Conservation (phyloP, 2,888 invertebrate genomes). For the Drosophila nigricruria region DNA sequence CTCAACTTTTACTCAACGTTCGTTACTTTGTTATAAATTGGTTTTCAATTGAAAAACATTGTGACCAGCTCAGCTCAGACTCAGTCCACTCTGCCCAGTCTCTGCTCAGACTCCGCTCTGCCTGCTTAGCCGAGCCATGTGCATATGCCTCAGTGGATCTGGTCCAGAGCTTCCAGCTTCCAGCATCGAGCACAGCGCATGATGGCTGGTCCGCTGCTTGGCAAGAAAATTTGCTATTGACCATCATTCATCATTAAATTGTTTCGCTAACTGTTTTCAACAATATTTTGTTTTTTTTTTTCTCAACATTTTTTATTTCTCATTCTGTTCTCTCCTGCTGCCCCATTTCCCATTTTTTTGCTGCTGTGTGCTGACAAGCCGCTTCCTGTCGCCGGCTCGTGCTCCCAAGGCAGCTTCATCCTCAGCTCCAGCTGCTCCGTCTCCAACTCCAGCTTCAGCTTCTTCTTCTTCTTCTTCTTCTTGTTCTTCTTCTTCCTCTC, state of each 20-base stretch:
- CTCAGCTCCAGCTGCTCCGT: neutral
- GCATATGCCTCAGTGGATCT: constrained; percentile 55
- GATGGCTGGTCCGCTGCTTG: constrained; percentile 10
- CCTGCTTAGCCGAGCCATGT: constrained; percentile 54
- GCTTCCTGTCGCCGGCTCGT: constrained; percentile 51
- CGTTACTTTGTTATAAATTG: constrained; percentile 61
- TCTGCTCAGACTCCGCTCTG: constrained; percentile 21
- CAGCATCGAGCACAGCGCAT: neutral
- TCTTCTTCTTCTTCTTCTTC: neutral
- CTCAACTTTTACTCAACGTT: neutral
- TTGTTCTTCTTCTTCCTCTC: neutral
- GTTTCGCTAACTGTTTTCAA: constrained; percentile 79
- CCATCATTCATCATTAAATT: constrained; percentile 82
- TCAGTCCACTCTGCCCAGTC: neutral
- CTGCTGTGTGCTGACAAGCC: constrained; percentile 69
- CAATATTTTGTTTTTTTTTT: constrained; percentile 47
- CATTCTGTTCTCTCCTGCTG: neutral
- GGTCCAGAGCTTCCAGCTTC: neutral
- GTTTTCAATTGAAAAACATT: constrained; percentile 65
- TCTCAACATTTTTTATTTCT: constrained; percentile 4
- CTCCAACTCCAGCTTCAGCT: neutral
- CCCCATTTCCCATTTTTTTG: neutral
- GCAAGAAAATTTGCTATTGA: constrained; percentile 61
- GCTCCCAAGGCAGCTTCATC: neutral
- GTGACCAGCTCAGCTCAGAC: constrained; percentile 1